A percentile compares a stretch with the other conserved stretches of the same genome.
phyloP scores from a whole-genome alignment of 2,888 invertebrate genomes.

The Ecdyonurus torrentis region DNA sequence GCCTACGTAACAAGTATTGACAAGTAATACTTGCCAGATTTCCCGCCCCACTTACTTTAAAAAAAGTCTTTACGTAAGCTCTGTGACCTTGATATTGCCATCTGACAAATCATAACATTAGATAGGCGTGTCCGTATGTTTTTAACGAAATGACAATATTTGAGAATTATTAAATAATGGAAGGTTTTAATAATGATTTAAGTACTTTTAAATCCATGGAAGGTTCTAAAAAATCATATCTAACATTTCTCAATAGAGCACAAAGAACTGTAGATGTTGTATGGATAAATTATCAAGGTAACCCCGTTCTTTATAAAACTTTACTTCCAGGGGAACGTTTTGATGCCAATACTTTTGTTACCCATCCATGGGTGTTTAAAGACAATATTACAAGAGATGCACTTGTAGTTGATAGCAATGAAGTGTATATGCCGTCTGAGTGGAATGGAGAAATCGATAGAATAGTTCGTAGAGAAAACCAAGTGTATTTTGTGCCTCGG shows the following conservation, averaged over 20 bases:
- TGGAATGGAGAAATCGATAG: constrained; percentile 15
- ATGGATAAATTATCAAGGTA: constrained; percentile 63
- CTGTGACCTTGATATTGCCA: background rate
- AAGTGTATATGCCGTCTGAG: constrained; percentile 28
- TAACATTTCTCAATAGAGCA: constrained; percentile 45
- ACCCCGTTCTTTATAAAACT: constrained; percentile 38
- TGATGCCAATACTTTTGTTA: constrained; percentile 57
- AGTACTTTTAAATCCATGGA: constrained; percentile 15
- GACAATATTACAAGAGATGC: constrained; percentile 51
- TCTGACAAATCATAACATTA: background rate
- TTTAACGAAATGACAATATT: too few relatives aligned
- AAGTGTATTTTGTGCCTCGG: constrained; percentile 20
- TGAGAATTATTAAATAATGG: too few relatives aligned
- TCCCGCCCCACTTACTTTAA: background rate
- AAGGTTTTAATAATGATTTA: background rate
- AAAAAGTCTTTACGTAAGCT: background rate
- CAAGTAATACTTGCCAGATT: too few relatives aligned
- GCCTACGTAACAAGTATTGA: background rate
- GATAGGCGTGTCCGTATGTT: too few relatives aligned
- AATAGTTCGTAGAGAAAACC: constrained; percentile 18
- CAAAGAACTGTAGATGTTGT: constrained; percentile 39
- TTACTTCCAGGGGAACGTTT: constrained; percentile 36
- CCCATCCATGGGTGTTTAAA: constrained; percentile 73
- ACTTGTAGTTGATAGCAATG: constrained; percentile 36
- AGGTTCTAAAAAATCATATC: constrained; percentile 27